Evolutionary conservation across 2,797 vertebrate genomes (phyloP).

Genomic region (Coluber constrictor): DNA sequence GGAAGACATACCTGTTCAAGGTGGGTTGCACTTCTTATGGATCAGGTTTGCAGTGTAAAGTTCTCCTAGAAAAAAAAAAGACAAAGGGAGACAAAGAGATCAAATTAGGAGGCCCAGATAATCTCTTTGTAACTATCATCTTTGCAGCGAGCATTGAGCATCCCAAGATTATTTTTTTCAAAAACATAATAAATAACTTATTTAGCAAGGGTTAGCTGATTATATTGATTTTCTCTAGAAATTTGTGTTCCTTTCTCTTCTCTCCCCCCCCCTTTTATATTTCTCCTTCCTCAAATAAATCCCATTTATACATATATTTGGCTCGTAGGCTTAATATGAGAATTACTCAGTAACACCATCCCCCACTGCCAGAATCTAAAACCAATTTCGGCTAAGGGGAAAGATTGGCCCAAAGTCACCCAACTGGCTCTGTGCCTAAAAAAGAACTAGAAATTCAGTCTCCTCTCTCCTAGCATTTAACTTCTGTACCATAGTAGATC

Average conservation of each 20-base stretch:
- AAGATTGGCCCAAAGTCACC: neutral
- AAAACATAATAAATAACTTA: neutral
- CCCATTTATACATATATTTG: neutral
- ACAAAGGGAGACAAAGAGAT: neutral
- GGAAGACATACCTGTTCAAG: neutral
- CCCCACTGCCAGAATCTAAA: neutral
- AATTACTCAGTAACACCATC: neutral
- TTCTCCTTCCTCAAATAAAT: neutral
- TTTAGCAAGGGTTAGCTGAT: neutral
- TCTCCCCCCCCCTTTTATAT: neutral
- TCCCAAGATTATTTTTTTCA: neutral
- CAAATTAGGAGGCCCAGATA: neutral
- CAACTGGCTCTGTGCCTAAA: neutral
- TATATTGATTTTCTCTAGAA: neutral
- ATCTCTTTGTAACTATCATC: neutral
- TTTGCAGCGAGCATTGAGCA: neutral
- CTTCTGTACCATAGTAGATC: neutral
- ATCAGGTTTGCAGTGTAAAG: neutral
- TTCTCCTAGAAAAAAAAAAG: neutral
- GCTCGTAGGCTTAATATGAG: neutral
- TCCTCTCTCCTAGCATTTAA: neutral
- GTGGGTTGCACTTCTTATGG: neutral
- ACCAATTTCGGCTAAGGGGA: neutral
- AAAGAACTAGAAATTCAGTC: neutral
- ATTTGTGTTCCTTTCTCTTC: neutral